Evolutionary conservation across 2,113 vertebrate genomes (phyloP).

Genomic region (Heterotilapia buettikoferi): DNA sequence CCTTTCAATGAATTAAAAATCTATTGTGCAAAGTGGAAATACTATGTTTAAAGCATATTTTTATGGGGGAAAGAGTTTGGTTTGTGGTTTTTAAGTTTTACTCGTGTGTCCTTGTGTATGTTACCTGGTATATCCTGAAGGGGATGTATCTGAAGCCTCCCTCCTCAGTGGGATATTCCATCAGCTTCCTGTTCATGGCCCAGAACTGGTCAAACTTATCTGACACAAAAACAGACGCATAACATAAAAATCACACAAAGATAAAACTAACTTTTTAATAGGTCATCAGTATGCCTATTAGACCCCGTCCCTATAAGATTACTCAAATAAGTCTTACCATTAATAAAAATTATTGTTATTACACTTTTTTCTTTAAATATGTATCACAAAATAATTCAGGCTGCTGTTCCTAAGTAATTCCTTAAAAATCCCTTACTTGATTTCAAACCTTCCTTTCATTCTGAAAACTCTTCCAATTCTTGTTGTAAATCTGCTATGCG

Average conservation of each 20-base stretch:
- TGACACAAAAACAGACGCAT: constrained; percentile 42
- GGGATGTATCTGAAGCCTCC: constrained; percentile 95
- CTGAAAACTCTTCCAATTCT: background rate
- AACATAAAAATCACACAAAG: background rate
- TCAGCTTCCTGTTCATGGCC: constrained; percentile 98
- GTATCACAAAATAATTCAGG: background rate
- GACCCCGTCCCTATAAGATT: background rate
- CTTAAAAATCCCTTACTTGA: background rate
- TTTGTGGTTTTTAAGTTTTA: background rate
- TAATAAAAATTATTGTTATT: background rate
- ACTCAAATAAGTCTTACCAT: background rate
- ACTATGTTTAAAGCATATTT: background rate
- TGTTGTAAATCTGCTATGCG: accelerated
- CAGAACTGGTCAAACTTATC: constrained; percentile 99
- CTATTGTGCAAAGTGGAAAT: background rate
- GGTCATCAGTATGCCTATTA: background rate
- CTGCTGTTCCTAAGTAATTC: background rate
- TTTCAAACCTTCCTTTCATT: background rate
- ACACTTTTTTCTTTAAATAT: background rate
- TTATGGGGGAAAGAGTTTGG: background rate
- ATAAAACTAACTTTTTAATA: background rate
- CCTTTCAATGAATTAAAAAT: background rate
- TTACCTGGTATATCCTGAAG: constrained; percentile 98
- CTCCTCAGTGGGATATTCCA: constrained; percentile 93
- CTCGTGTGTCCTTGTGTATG: background rate